Percentiles rank a stretch among this genome's conserved stretches.
phyloP scores from a whole-genome alignment of 2,888 invertebrate genomes.

The Aleiodes testaceus region DNA sequence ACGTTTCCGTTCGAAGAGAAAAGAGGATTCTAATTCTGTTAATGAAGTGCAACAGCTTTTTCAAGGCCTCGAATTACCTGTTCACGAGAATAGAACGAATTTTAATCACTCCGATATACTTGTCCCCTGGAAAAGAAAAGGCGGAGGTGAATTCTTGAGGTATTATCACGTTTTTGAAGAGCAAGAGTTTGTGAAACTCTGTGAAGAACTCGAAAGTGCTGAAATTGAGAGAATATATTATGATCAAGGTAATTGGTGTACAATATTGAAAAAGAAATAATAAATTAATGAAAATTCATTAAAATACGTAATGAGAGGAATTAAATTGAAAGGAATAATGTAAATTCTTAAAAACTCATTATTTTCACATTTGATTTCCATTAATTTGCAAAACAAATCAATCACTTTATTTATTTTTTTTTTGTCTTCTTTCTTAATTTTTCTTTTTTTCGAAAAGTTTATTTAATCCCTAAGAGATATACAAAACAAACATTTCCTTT shows the following conservation, averaged over 20 bases:
- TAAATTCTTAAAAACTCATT: not conserved
- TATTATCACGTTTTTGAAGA: slow-evolving; percentile 96
- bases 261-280: slow-evolving; percentile 80
- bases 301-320: no score
- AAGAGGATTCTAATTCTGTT: slow-evolving; percentile 64
- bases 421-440: slow-evolving; percentile 34
- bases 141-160: slow-evolving; percentile 78
- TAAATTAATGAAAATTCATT: slow-evolving; percentile 10
- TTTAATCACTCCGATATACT: slow-evolving; percentile 93
- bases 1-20: slow-evolving; percentile 72
- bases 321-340: not conserved
- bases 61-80: slow-evolving; percentile 76
- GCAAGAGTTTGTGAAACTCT: slow-evolving; percentile 83
- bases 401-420: slow-evolving; percentile 10
- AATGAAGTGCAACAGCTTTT: slow-evolving; percentile 37
- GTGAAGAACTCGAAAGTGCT: slow-evolving; percentile 75
- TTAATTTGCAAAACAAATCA: slow-evolving; percentile 24
- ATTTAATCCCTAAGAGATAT: slow-evolving; percentile 77
- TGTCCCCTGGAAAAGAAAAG: slow-evolving; percentile 94
- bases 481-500: slow-evolving; percentile 78
- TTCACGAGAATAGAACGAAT: slow-evolving; percentile 93
- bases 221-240: slow-evolving; percentile 84
- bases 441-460: slow-evolving; percentile 76
- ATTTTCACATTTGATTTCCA: slow-evolving; percentile 4
- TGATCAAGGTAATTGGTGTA: slow-evolving; percentile 98